phyloP scores from a whole-genome alignment of 1,140 invertebrate genomes.

The Wiebesia pumilae region DNA sequence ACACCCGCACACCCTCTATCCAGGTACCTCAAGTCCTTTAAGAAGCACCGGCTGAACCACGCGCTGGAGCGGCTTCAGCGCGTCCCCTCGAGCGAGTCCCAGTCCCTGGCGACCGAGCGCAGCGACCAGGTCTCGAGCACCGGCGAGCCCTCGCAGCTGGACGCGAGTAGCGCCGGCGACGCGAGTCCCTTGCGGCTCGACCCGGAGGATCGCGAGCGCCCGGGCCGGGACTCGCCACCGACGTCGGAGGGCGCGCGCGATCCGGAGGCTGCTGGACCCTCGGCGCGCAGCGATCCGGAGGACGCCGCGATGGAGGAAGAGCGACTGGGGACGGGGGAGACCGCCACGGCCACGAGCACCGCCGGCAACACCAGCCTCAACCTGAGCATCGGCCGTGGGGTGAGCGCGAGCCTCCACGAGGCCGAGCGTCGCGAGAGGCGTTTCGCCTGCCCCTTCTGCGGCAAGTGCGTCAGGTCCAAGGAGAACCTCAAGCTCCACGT shows the following conservation, averaged over 20 bases:
- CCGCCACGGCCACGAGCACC: slow-evolving; percentile 48
- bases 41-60: slow-evolving; percentile 91
- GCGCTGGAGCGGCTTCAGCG: slow-evolving; percentile 85
- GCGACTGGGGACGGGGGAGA: slow-evolving; percentile 53
- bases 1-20: not conserved
- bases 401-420: slow-evolving; percentile 60
- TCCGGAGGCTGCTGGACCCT: slow-evolving; percentile 56
- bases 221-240: slow-evolving; percentile 64
- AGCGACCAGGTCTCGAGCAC: slow-evolving; percentile 84
- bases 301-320: slow-evolving; percentile 56
- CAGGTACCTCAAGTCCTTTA: slow-evolving; percentile 89
- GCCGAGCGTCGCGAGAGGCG: slow-evolving; percentile 73
- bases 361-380: slow-evolving; percentile 23
- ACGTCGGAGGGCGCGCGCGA: slow-evolving; percentile 55
- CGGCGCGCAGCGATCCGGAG: not conserved
- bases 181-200: slow-evolving; percentile 60
- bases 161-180: slow-evolving; percentile 65
- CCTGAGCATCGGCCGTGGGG: slow-evolving; percentile 53
- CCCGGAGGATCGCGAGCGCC: slow-evolving; percentile 58
- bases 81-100: slow-evolving; percentile 58
- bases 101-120: slow-evolving; percentile 70
- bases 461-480: slow-evolving; percentile 90
- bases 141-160: slow-evolving; percentile 78
- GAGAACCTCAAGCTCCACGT: slow-evolving; percentile 92
- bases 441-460: slow-evolving; percentile 91